These are phyloP conservation scores for Channallabes apus DNA, from an alignment of 2,797 vertebrate genomes.

Conservation along the genomic window DNA sequence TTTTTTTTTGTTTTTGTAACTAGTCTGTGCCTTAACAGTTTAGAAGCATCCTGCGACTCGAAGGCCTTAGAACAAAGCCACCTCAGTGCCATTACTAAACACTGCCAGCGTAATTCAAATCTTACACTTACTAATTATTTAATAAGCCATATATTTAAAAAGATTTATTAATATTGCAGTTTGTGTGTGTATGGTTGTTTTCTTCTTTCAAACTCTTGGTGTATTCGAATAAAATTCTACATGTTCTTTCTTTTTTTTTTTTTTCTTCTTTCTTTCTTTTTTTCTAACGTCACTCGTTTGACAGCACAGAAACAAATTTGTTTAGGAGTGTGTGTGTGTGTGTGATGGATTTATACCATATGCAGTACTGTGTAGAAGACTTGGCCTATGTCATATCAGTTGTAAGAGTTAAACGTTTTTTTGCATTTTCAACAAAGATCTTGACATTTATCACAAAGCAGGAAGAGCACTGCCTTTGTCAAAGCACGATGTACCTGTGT, in stretches of 20 bases:
- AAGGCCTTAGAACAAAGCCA: constrained; percentile 32
- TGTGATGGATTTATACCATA: neutral
- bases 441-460: neutral
- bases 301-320: neutral
- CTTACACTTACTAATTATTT: neutral
- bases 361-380: neutral
- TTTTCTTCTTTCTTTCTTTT: neutral
- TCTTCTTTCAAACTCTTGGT: neutral
- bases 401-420: neutral
- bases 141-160: neutral
- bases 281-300: neutral
- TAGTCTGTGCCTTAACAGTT: constrained; percentile 13
- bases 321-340: no score
- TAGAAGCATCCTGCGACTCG: neutral
- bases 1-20: neutral
- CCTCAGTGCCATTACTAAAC: constrained; percentile 32
- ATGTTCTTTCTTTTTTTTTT: neutral
- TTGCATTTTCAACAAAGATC: neutral
- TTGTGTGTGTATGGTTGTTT: neutral
- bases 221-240: neutral
- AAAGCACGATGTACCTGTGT: neutral
- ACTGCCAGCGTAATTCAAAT: constrained; percentile 10
- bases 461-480: neutral
- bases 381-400: neutral
- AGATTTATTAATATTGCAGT: neutral